These are phyloP conservation scores for Micronycteris hirsuta DNA, from an alignment of 2,113 vertebrate genomes.

Conservation along the genomic window DNA sequence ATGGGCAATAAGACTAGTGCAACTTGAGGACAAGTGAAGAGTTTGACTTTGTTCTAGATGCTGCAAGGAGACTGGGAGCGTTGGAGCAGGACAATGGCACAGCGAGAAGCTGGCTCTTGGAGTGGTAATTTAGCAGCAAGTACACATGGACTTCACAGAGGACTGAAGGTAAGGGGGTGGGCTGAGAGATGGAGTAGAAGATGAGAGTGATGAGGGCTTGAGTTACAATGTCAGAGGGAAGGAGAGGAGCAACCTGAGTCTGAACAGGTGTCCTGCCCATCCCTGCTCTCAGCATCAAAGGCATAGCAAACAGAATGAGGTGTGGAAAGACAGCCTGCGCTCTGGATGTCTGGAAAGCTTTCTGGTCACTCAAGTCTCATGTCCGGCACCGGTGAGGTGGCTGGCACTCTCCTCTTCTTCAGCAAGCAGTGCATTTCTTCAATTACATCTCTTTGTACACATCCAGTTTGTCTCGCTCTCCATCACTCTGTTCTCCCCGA, in stretches of 20 bases:
- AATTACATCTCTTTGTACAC: not conserved
- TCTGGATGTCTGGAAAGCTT: not conserved
- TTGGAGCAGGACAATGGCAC: not conserved
- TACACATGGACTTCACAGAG: not conserved
- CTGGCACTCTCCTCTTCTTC: not conserved
- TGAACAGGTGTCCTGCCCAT: not conserved
- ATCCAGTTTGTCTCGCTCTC: not conserved
- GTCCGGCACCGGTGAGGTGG: not conserved
- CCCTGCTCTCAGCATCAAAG: not conserved
- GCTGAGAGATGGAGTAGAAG: not conserved
- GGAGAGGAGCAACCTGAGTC: too few species aligned
- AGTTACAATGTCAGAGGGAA: not conserved
- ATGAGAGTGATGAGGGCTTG: not conserved
- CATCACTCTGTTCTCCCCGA: not conserved
- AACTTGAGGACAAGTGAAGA: not conserved
- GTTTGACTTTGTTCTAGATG: not conserved
- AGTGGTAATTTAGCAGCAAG: not conserved
- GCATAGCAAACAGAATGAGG: not conserved
- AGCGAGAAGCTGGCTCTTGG: not conserved
- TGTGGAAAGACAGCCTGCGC: not conserved
- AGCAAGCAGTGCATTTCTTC: not conserved
- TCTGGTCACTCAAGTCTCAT: not conserved
- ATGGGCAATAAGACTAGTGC: not conserved
- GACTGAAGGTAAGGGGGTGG: not conserved
- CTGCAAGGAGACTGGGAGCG: not conserved